phyloP scores from a whole-genome alignment of 2,888 invertebrate genomes.

The Pocota personata region DNA sequence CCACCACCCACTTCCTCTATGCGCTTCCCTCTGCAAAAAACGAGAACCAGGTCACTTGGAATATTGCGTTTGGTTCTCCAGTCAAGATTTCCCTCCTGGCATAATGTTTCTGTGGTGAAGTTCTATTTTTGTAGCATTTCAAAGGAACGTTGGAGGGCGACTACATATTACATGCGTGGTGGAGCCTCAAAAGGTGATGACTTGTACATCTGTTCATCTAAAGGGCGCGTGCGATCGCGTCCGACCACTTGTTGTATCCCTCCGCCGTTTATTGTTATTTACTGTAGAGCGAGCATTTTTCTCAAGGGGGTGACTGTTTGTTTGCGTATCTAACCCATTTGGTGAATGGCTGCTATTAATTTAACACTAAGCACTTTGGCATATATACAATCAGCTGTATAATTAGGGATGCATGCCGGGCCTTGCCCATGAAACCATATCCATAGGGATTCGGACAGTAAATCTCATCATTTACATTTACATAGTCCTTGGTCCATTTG shows the following conservation, averaged over 20 bases:
- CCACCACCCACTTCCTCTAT: background rate
- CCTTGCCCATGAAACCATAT: background rate
- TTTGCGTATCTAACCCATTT: constrained; percentile 17
- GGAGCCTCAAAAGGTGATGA: background rate
- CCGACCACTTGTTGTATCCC: constrained; percentile 16
- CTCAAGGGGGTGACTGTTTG: constrained; percentile 14
- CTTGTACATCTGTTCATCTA: constrained; percentile 14
- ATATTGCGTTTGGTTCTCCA: constrained; percentile 28
- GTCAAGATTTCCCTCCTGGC: background rate
- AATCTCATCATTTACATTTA: background rate
- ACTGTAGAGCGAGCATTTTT: background rate
- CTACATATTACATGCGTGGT: background rate
- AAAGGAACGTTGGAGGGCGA: background rate
- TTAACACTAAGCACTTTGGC: constrained; percentile 13
- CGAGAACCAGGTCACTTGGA: constrained; percentile 54
- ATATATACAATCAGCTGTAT: background rate
- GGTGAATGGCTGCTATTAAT: constrained; percentile 24
- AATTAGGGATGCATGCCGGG: constrained; percentile 1
- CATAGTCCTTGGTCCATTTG: background rate
- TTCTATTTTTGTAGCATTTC: constrained; percentile 33
- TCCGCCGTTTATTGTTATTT: background rate
- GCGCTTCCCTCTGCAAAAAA: background rate
- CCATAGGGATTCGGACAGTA: background rate
- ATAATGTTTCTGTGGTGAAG: constrained; percentile 3
- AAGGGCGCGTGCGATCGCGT: constrained; percentile 2